These are phyloP conservation scores for Syrphus vitripennis DNA, from an alignment of 2,888 invertebrate species.

Conservation along the genomic window DNA sequence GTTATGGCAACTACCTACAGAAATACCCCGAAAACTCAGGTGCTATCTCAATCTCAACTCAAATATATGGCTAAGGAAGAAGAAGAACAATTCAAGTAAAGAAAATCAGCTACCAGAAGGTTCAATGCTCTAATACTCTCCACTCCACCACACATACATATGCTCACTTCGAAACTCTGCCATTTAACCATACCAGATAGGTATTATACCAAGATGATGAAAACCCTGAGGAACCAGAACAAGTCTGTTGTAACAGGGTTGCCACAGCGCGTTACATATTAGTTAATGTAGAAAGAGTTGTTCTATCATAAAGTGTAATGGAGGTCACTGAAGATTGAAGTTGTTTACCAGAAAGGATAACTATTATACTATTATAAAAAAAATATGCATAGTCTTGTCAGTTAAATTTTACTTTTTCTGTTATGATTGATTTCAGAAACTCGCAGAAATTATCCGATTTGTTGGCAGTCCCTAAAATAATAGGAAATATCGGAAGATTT, in stretches of 20 bases:
- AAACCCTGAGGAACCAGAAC: conserved; percentile 34
- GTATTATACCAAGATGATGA: conserved; percentile 37
- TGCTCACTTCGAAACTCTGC: neutral
- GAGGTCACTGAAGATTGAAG: neutral
- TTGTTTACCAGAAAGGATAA: no score
- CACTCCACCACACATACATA: conserved; percentile 1
- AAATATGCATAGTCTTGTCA: no score
- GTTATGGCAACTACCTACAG: no score
- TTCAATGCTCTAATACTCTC: conserved; percentile 62
- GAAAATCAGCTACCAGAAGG: conserved; percentile 58
- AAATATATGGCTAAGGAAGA: conserved; percentile 1
- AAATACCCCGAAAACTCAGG: conserved; percentile 35
- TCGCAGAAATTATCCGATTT: no score
- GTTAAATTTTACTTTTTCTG: no score
- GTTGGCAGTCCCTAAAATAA: no score
- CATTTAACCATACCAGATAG: conserved; percentile 39
- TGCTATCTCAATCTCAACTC: conserved; percentile 16
- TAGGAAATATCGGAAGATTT: no score
- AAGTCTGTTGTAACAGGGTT: conserved; percentile 10
- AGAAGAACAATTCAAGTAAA: conserved; percentile 28
- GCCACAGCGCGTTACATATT: neutral
- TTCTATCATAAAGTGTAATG: neutral
- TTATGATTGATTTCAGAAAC: no score
- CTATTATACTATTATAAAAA: no score
- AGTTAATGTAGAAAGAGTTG: neutral